Conservation (phyloP, 2,797 vertebrate species). For the Carduelis carduelis region DNA sequence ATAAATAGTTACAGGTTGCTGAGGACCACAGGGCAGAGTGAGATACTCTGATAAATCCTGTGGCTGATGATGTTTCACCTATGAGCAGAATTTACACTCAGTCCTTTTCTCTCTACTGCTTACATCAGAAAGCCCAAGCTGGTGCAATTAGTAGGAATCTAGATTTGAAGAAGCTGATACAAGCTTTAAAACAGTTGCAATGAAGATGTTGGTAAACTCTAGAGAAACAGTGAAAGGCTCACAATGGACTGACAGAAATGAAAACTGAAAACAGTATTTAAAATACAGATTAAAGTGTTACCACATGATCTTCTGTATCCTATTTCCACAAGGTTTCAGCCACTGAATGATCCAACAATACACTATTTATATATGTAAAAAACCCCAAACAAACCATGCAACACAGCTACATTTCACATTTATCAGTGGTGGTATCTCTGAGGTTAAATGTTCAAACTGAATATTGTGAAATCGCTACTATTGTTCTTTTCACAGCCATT, state of each 20-base stretch:
- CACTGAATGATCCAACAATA: not conserved
- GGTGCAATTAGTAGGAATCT: not conserved
- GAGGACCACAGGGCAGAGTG: not conserved
- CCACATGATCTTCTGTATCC: not conserved
- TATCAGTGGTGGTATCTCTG: not conserved
- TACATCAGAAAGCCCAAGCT: not conserved
- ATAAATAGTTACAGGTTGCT: not conserved
- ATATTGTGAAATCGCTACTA: not conserved
- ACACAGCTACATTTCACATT: not conserved
- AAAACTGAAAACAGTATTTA: not conserved
- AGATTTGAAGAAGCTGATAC: not conserved
- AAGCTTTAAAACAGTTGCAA: not conserved
- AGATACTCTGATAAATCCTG: not conserved
- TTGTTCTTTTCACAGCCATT: not conserved
- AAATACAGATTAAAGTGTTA: not conserved
- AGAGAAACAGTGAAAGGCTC: not conserved
- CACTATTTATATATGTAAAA: not conserved
- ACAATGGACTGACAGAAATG: not conserved
- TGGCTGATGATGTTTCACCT: not conserved
- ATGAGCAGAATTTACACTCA: fast-evolving
- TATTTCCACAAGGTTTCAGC: not conserved
- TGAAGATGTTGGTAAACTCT: fast-evolving
- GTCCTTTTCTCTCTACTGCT: not conserved
- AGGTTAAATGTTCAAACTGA: not conserved
- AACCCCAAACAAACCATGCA: not conserved